Conservation (phyloP, 2,797 vertebrate species). For the Chaenodraco wilsoni region DNA sequence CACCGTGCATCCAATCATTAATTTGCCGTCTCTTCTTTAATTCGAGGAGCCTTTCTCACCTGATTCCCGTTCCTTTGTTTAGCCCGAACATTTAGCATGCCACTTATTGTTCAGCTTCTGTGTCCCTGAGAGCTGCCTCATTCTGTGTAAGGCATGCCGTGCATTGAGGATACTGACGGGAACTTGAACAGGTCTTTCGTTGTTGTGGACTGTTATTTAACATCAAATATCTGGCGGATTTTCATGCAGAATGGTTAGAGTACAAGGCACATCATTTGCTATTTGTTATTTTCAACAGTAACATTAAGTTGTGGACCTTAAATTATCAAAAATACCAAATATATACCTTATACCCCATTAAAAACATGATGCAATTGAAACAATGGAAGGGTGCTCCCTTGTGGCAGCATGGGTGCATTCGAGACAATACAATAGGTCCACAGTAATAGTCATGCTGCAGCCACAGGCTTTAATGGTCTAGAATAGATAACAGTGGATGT, state of each 20-base stretch:
- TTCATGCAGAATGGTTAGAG: neutral
- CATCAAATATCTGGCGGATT: slow-evolving; percentile 20
- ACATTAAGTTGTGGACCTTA: slow-evolving; percentile 17
- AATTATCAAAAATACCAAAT: slow-evolving; percentile 20
- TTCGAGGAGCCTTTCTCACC: slow-evolving; percentile 59
- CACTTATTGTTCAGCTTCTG: slow-evolving; percentile 19
- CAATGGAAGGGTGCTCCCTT: slow-evolving; percentile 77
- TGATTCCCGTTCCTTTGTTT: slow-evolving; percentile 69
- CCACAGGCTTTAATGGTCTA: slow-evolving; percentile 40
- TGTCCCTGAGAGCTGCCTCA: slow-evolving; percentile 16
- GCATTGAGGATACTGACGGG: slow-evolving; percentile 29
- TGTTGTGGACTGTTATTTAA: slow-evolving; percentile 17
- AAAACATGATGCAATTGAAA: slow-evolving; percentile 27
- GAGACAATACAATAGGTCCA: slow-evolving; percentile 42
- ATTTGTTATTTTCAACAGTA: slow-evolving; percentile 2
- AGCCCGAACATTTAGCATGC: slow-evolving; percentile 34
- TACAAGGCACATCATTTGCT: neutral
- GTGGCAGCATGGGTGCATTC: slow-evolving; percentile 45
- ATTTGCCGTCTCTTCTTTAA: slow-evolving; percentile 55
- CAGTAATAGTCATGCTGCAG: slow-evolving; percentile 24
- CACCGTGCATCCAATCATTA: slow-evolving; percentile 75
- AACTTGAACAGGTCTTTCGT: slow-evolving; percentile 32
- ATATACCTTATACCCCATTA: slow-evolving; percentile 8
- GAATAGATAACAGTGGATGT: slow-evolving; percentile 27
- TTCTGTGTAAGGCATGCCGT: neutral